Percentiles rank a stretch among this genome's conserved stretches.
These are phyloP conservation scores for Corythaeola cristata DNA, from an alignment of 2,113 vertebrate species.

Conservation along the genomic window DNA sequence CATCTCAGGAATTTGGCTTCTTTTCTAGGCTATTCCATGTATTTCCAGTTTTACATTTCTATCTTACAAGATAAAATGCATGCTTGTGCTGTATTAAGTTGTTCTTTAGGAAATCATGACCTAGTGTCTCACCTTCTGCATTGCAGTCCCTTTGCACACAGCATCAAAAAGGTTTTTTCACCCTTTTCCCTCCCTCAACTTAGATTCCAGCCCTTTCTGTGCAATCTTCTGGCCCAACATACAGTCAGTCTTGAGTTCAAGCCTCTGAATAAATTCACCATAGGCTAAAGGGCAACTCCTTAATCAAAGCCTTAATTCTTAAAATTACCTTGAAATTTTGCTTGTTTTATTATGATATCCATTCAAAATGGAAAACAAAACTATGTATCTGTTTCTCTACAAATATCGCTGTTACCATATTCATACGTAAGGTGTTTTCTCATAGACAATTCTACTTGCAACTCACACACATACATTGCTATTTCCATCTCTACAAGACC, in stretches of 20 bases:
- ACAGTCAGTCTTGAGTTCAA: background rate
- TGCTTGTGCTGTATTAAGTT: background rate
- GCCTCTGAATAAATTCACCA: background rate
- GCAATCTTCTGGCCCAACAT: background rate
- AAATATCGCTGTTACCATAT: background rate
- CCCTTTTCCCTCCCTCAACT: background rate
- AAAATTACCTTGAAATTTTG: background rate
- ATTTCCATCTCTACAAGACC: background rate
- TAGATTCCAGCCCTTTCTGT: background rate
- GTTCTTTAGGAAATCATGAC: background rate
- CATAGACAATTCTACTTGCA: background rate
- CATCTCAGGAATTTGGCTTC: background rate
- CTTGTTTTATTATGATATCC: background rate
- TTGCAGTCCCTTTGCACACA: background rate
- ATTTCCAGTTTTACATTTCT: background rate
- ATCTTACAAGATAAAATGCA: background rate
- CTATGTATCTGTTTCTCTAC: background rate
- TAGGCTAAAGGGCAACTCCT: background rate
- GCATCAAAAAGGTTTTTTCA: background rate
- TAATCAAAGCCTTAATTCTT: background rate
- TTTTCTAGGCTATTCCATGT: background rate
- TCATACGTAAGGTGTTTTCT: background rate
- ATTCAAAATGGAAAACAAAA: background rate
- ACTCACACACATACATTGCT: background rate
- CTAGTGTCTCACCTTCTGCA: background rate